Evolutionary conservation across 2,888 invertebrate genomes (phyloP).

Genomic region (Pristionchus japonicus): DNA sequence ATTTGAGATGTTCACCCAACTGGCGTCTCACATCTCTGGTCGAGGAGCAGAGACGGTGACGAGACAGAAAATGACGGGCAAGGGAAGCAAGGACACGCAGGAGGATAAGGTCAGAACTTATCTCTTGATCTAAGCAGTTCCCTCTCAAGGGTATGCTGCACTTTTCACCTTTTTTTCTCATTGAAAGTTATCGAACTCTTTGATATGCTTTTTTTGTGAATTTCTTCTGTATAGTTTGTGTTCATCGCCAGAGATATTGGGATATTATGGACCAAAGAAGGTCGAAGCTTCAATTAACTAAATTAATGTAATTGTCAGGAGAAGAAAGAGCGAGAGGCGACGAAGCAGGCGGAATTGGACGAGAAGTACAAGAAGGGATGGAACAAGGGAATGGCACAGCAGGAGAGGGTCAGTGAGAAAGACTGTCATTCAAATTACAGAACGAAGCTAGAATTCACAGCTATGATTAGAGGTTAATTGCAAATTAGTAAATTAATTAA

Average conservation of each 20-base stretch:
- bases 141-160: no score
- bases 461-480: no score
- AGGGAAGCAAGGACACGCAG: conserved; percentile 42
- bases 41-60: conserved; percentile 62
- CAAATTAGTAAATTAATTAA: background rate
- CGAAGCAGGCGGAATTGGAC: conserved; percentile 69
- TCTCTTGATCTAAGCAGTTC: no score
- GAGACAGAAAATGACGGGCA: conserved; percentile 56
- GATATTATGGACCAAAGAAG: no score
- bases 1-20: conserved; percentile 45
- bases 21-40: conserved; percentile 57
- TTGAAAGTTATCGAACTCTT: no score
- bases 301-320: conserved; percentile 77
- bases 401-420: conserved; percentile 63
- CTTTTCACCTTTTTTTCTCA: no score
- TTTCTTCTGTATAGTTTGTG: no score
- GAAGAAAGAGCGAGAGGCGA: conserved; percentile 67
- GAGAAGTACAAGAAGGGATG: conserved; percentile 68
- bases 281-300: conserved; percentile 82
- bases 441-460: no score
- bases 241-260: no score
- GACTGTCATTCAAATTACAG: no score
- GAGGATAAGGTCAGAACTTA: conserved; percentile 49
- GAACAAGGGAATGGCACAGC: conserved; percentile 70
- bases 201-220: no score